Evolutionary conservation across 2,113 vertebrate genomes (phyloP).

Genomic region (Actenoides hombroni): DNA sequence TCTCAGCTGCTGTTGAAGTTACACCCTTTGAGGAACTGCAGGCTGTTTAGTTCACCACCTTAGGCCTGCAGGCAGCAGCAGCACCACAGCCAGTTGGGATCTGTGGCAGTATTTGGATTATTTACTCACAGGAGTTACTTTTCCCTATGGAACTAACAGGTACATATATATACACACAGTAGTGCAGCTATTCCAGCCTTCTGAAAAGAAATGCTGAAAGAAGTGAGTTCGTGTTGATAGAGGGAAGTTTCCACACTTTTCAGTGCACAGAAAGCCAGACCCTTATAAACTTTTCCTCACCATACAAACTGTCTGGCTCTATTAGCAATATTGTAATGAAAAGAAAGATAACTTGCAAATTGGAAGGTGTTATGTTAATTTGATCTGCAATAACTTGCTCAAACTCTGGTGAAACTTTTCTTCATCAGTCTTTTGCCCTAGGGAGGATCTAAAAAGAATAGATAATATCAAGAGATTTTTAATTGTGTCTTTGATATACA

Average conservation of each 20-base stretch:
- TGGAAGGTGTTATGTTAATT: neutral
- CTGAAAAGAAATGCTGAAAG: neutral
- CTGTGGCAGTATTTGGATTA: neutral
- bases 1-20: neutral
- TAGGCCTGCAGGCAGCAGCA: neutral
- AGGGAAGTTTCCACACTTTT: neutral
- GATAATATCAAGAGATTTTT: neutral
- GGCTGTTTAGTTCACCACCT: neutral
- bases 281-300: neutral
- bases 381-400: slow-evolving; percentile 2
- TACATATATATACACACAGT: neutral
- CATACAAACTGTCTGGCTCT: neutral
- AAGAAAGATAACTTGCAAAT: neutral
- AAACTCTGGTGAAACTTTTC: neutral
- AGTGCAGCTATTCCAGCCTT: neutral
- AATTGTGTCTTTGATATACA: neutral
- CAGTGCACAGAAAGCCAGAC: neutral
- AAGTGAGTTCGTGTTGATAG: neutral
- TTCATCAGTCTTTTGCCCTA: neutral
- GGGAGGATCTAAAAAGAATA: slow-evolving; percentile 5
- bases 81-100: neutral
- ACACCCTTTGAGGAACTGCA: neutral
- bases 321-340: neutral
- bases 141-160: neutral
- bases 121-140: neutral